These are phyloP conservation scores for Diachrysia chrysitis DNA, from an alignment of 2,888 invertebrate genomes.

Conservation along the genomic window DNA sequence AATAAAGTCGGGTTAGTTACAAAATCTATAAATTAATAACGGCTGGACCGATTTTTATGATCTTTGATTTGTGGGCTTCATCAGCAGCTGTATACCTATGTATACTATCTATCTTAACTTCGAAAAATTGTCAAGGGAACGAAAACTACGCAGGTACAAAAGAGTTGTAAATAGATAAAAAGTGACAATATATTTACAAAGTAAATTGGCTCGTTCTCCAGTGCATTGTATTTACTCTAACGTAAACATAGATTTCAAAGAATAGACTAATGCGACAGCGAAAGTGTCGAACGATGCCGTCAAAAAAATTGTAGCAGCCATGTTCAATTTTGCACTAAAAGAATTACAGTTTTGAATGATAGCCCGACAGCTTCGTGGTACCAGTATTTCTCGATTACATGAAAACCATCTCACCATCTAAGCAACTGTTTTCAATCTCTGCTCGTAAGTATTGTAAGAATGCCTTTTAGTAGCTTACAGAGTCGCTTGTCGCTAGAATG, in stretches of 20 bases:
- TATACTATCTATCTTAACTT: too few relatives aligned
- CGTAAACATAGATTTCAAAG: background rate
- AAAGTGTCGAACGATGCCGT: slow-evolving; percentile 31
- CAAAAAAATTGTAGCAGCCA: background rate
- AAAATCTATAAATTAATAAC: too few relatives aligned
- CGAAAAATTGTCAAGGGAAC: too few relatives aligned
- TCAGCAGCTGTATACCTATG: too few relatives aligned
- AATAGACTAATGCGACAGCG: slow-evolving; percentile 10
- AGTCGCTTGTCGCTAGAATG: slow-evolving; percentile 4
- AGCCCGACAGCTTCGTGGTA: slow-evolving; percentile 2
- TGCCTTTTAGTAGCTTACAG: slow-evolving; percentile 6
- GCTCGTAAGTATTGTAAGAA: background rate
- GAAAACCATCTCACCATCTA: background rate
- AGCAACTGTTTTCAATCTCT: background rate
- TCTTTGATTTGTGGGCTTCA: background rate
- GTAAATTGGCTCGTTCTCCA: too few relatives aligned
- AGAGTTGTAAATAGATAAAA: too few relatives aligned
- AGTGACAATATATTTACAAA: too few relatives aligned
- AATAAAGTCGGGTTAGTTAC: too few relatives aligned
- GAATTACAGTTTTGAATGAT: slow-evolving; percentile 12
- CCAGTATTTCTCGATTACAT: background rate
- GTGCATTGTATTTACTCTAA: background rate
- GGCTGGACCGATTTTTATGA: background rate
- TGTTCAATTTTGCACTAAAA: slow-evolving; percentile 18
- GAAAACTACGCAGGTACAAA: too few relatives aligned